These are phyloP conservation scores for Triplophysa dalaica DNA, from an alignment of 2,113 vertebrate species.

Conservation along the genomic window DNA sequence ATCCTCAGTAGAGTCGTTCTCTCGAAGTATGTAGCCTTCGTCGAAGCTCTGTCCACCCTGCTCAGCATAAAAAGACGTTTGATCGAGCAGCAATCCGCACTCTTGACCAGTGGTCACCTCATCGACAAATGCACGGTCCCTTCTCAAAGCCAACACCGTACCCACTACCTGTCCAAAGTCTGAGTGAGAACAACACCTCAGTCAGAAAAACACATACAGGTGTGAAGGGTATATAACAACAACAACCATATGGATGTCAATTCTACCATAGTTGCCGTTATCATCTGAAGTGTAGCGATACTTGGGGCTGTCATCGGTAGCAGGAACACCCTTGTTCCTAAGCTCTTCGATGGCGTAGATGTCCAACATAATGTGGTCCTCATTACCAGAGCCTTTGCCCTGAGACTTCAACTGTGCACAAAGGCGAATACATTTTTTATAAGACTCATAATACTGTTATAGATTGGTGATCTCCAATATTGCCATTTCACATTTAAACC, in stretches of 20 bases:
- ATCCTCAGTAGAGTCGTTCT: conserved; percentile 83
- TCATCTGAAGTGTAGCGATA: conserved; percentile 81
- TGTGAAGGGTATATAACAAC: background rate
- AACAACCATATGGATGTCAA: background rate
- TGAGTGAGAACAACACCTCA: conserved; percentile 53
- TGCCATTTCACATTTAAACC: too few species aligned
- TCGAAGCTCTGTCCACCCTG: conserved; percentile 96
- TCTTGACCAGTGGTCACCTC: conserved; percentile 89
- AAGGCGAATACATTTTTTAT: background rate
- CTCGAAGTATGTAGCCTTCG: conserved; percentile 89
- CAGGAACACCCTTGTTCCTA: conserved; percentile 75
- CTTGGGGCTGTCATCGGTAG: conserved; percentile 87
- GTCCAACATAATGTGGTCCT: conserved; percentile 94
- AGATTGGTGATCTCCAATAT: too few species aligned
- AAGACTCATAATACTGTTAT: background rate
- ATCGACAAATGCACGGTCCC: conserved; percentile 87
- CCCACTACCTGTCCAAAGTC: conserved; percentile 79
- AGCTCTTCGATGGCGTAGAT: conserved; percentile 97
- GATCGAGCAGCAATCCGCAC: conserved; percentile 91
- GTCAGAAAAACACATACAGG: background rate
- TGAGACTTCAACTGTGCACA: conserved; percentile 87
- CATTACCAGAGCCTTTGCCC: conserved; percentile 87
- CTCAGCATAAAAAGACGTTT: conserved; percentile 93
- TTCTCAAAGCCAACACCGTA: conserved; percentile 86
- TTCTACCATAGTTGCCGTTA: conserved; percentile 75